phyloP scores from a whole-genome alignment of 1,140 invertebrate species.

The Elymnias hypermnestra region DNA sequence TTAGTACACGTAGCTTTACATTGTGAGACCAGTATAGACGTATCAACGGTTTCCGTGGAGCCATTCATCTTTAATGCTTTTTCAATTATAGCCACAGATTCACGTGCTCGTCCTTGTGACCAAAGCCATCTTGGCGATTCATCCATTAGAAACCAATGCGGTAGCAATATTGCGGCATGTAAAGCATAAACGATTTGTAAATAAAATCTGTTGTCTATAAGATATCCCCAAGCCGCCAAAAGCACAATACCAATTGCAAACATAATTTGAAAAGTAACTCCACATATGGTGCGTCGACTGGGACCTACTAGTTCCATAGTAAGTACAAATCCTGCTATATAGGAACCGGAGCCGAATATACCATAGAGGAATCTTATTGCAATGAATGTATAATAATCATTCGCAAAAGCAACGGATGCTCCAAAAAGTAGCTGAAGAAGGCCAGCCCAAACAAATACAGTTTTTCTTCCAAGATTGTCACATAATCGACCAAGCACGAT shows the following conservation, averaged over 20 bases:
- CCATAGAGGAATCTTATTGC: conserved; percentile 84
- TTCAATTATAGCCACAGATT: conserved; percentile 83
- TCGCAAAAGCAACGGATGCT: conserved; percentile 82
- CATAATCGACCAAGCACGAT: conserved; percentile 87
- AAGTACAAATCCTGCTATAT: conserved; percentile 88
- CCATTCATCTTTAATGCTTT: conserved; percentile 84
- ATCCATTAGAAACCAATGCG: conserved; percentile 89
- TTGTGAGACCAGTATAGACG: conserved; percentile 78
- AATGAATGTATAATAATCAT: conserved; percentile 84
- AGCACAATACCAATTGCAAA: conserved; percentile 90
- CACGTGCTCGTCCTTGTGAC: conserved; percentile 82
- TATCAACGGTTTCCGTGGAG: conserved; percentile 77
- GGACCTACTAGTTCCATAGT: conserved; percentile 92
- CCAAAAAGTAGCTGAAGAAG: conserved; percentile 83
- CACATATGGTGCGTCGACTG: conserved; percentile 86
- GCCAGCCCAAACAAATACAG: conserved; percentile 84
- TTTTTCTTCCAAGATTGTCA: conserved; percentile 90
- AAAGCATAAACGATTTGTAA: conserved; percentile 88
- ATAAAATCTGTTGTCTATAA: conserved; percentile 85
- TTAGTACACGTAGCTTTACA: conserved; percentile 70
- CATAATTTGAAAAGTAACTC: conserved; percentile 86
- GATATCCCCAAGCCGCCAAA: conserved; percentile 85
- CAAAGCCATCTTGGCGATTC: conserved; percentile 91
- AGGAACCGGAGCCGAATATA: conserved; percentile 86
- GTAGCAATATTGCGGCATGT: conserved; percentile 82